A percentile compares a stretch with the other conserved stretches of the same genome.
Conservation (phyloP, 2,888 invertebrate genomes). For the Erannis defoliaria region DNA sequence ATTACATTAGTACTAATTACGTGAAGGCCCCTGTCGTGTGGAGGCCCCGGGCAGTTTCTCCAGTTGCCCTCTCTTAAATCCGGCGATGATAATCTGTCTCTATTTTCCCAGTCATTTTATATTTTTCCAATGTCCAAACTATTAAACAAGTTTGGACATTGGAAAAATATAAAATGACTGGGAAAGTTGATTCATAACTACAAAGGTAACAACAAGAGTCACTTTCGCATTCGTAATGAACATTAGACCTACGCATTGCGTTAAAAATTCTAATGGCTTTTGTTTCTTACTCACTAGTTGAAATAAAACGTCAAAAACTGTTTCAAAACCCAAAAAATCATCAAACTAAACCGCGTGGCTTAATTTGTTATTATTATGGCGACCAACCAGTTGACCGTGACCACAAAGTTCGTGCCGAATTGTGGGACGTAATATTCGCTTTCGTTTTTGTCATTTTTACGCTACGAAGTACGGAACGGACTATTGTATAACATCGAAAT, state of each 20-base stretch:
- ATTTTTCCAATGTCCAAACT: too few species aligned
- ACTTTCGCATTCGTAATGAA: too few species aligned
- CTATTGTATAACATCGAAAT: constrained; percentile 63
- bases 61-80: too few species aligned
- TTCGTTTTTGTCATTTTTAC: constrained; percentile 67
- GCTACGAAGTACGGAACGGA: constrained; percentile 38
- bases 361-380: constrained; percentile 51
- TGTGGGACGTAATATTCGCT: constrained; percentile 60
- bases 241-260: not conserved
- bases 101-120: too few species aligned
- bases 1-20: too few species aligned
- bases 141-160: too few species aligned
- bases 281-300: not conserved
- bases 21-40: too few species aligned
- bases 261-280: not conserved
- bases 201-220: too few species aligned
- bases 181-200: too few species aligned
- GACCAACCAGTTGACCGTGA: constrained; percentile 72
- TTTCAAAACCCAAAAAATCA: constrained; percentile 11
- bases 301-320: constrained; percentile 1
- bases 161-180: too few species aligned
- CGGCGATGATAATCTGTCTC: too few species aligned
- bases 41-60: too few species aligned
- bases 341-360: constrained; percentile 31
- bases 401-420: constrained; percentile 72